Conservation (phyloP, 2,797 vertebrate species). For the Cryptoprocta ferox region DNA sequence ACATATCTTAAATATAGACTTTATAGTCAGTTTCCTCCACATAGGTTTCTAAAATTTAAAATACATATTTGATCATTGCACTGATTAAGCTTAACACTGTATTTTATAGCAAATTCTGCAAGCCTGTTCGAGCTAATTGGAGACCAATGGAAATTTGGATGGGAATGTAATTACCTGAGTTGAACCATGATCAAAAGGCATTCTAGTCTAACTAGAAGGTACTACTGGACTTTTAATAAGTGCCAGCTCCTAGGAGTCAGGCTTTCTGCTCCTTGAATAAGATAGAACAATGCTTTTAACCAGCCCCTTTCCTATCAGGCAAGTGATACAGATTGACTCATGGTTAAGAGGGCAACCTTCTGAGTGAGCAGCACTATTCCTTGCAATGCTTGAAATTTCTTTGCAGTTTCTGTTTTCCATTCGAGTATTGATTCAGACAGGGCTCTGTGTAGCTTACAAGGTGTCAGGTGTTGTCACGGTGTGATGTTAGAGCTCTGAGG, state of each 20-base stretch:
- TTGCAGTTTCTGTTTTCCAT: conserved; percentile 34
- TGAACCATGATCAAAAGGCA: conserved; percentile 11
- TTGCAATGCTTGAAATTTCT: neutral
- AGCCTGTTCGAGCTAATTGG: conserved; percentile 29
- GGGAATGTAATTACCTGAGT: conserved; percentile 30
- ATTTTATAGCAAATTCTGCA: conserved; percentile 2
- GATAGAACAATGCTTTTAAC: neutral
- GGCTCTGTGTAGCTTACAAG: conserved; percentile 32
- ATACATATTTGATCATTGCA: neutral
- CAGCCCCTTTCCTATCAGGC: neutral
- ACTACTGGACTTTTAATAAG: neutral
- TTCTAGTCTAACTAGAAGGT: conserved; percentile 29
- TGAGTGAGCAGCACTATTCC: conserved; percentile 1
- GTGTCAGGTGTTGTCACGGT: neutral
- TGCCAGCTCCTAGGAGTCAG: neutral
- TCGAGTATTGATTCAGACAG: conserved; percentile 47
- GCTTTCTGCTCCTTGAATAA: neutral
- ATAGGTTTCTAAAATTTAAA: conserved; percentile 31
- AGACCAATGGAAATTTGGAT: conserved; percentile 49
- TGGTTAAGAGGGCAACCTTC: neutral
- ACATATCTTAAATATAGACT: neutral
- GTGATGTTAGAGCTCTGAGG: neutral
- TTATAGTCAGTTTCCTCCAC: neutral
- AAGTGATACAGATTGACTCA: neutral
- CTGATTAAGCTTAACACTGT: neutral